phyloP scores from a whole-genome alignment of 2,888 invertebrate species.

The Tortrix viridana region DNA sequence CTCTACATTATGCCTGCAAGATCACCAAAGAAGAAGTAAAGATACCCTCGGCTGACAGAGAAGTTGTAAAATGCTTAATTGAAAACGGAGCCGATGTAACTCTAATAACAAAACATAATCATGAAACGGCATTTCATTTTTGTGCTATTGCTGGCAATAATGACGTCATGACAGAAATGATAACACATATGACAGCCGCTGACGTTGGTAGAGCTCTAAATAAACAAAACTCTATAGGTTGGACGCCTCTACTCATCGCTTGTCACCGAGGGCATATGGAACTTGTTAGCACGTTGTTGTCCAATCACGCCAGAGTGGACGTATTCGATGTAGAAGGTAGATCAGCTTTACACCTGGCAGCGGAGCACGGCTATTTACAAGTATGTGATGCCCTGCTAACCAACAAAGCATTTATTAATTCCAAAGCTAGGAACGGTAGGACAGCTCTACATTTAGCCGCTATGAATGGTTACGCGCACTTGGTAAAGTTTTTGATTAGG shows the following conservation, averaged over 20 bases:
- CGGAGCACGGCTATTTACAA: slow-evolving; percentile 95
- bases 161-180: slow-evolving; percentile 96
- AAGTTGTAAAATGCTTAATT: slow-evolving; percentile 94
- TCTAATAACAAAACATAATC: slow-evolving; percentile 91
- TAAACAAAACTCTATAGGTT: slow-evolving; percentile 96
- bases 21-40: slow-evolving; percentile 92
- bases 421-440: slow-evolving; percentile 97
- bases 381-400: slow-evolving; percentile 95
- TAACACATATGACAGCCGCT: slow-evolving; percentile 93
- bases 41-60: slow-evolving; percentile 89
- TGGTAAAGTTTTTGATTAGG: slow-evolving; percentile 95
- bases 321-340: slow-evolving; percentile 98
- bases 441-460: slow-evolving; percentile 99
- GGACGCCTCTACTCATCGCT: slow-evolving; percentile 98
- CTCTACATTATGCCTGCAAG: slow-evolving; percentile 97
- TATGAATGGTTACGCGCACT: slow-evolving; percentile 96
- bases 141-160: slow-evolving; percentile 98
- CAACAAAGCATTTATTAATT: slow-evolving; percentile 99
- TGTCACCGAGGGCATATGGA: slow-evolving; percentile 98
- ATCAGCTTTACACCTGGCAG: slow-evolving; percentile 97
- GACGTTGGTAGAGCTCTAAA: slow-evolving; percentile 97
- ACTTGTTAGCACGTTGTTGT: slow-evolving; percentile 93
- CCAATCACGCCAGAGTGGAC: slow-evolving; percentile 98
- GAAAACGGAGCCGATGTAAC: slow-evolving; percentile 96
- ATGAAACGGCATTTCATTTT: slow-evolving; percentile 98